These are phyloP conservation scores for Trichonephila inaurata DNA, from an alignment of 1,140 invertebrate genomes.

Conservation along the genomic window DNA sequence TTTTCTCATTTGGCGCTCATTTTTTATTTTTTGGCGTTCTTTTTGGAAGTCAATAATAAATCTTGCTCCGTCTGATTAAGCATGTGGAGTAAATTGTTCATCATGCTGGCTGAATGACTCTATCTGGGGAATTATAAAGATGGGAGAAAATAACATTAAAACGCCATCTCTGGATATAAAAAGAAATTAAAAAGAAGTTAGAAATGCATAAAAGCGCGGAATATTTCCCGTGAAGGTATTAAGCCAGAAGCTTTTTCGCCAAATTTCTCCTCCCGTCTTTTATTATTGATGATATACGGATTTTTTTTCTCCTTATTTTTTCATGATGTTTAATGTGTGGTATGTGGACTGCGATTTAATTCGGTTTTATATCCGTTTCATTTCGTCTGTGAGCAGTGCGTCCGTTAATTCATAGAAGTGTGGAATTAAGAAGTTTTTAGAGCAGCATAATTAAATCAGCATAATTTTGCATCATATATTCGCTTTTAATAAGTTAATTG, in stretches of 20 bases:
- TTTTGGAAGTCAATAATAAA: constrained; percentile 66
- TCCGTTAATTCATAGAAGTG: neutral
- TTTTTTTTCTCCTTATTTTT: neutral
- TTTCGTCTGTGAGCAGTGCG: neutral
- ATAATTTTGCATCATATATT: neutral
- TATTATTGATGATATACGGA: constrained; percentile 43
- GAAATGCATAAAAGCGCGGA: constrained; percentile 15
- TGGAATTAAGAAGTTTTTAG: neutral
- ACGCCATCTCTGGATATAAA: constrained; percentile 59
- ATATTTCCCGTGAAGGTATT: constrained; percentile 51
- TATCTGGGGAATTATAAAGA: constrained; percentile 70
- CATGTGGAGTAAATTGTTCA: constrained; percentile 73
- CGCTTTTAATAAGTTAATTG: neutral
- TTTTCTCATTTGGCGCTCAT: constrained; percentile 26
- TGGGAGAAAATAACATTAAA: constrained; percentile 64
- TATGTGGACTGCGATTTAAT: constrained; percentile 31
- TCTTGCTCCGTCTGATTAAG: constrained; percentile 74
- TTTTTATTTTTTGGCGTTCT: neutral
- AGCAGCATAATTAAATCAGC: neutral
- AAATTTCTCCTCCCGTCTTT: constrained; percentile 3
- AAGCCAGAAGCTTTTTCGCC: constrained; percentile 54
- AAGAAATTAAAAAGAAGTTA: constrained; percentile 40
- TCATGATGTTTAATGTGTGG: neutral
- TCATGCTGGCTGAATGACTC: constrained; percentile 45
- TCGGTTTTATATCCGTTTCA: neutral